Percentiles rank a stretch among this genome's conserved stretches.
Evolutionary conservation across 2,797 vertebrate genomes (phyloP).

Genomic region (Megaceryle alcyon): DNA sequence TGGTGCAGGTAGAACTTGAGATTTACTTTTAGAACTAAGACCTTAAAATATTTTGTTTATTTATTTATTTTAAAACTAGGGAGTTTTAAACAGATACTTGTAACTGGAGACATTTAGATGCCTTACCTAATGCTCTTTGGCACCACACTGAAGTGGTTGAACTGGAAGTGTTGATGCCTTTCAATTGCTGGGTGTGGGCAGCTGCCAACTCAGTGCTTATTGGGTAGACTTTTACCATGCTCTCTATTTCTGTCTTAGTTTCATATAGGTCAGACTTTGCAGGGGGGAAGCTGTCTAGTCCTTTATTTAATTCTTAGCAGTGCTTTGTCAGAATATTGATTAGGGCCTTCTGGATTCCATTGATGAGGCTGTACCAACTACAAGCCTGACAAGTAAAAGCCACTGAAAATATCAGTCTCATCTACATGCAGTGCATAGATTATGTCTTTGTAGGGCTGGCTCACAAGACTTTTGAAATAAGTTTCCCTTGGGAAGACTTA

Average conservation of each 20-base stretch:
- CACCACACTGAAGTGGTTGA: neutral
- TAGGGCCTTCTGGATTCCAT: neutral
- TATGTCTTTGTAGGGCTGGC: neutral
- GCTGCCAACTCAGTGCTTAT: neutral
- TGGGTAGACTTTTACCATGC: neutral
- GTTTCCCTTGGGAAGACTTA: neutral
- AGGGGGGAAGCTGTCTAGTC: neutral
- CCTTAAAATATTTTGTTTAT: neutral
- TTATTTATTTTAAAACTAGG: neutral
- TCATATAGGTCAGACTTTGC: neutral
- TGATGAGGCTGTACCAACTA: neutral
- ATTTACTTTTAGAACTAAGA: neutral
- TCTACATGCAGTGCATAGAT: neutral
- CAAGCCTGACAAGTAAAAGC: neutral
- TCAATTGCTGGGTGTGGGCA: neutral
- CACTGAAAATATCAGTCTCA: neutral
- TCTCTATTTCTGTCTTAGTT: neutral
- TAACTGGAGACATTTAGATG: neutral
- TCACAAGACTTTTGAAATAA: neutral
- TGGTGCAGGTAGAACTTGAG: neutral
- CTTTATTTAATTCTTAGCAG: neutral
- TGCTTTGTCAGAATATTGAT: neutral
- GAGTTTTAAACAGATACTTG: accelerated
- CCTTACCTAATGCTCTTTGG: neutral
- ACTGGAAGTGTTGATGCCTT: neutral